Conservation (phyloP, 2,888 invertebrate genomes). For the Latrodectus elegans region DNA sequence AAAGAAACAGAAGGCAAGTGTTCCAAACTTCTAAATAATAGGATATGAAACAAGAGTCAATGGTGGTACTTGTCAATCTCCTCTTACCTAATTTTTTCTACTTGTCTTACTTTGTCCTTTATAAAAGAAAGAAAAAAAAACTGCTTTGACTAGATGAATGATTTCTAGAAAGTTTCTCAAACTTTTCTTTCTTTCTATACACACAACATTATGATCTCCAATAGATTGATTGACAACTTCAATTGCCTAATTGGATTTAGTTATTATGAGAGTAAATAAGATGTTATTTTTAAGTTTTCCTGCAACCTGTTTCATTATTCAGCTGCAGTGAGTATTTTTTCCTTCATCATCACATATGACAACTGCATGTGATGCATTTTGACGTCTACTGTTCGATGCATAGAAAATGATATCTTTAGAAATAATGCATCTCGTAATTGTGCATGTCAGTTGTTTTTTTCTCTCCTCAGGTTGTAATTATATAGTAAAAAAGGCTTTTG, state of each 20-base stretch:
- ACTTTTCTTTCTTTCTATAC: background rate
- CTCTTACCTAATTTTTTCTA: background rate
- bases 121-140: background rate
- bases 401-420: background rate
- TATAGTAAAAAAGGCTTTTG: background rate
- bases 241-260: conserved; percentile 25
- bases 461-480: background rate
- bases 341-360: background rate
- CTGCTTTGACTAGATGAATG: background rate
- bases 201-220: conserved; percentile 16
- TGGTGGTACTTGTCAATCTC: conserved; percentile 39
- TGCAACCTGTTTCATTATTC: too few relatives aligned
- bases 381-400: conserved; percentile 1
- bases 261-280: conserved; percentile 25
- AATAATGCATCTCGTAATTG: background rate
- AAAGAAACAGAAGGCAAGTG: conserved; percentile 27
- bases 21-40: conserved; percentile 26
- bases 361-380: too few relatives aligned
- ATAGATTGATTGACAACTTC: conserved; percentile 29
- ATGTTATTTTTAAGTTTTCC: conserved; percentile 14
- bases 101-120: background rate
- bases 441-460: background rate
- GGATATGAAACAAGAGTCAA: conserved; percentile 34
- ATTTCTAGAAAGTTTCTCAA: background rate
- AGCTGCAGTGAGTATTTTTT: background rate